phyloP scores from a whole-genome alignment of 1,140 invertebrate species.

The Lamellibrachia luymesi region DNA sequence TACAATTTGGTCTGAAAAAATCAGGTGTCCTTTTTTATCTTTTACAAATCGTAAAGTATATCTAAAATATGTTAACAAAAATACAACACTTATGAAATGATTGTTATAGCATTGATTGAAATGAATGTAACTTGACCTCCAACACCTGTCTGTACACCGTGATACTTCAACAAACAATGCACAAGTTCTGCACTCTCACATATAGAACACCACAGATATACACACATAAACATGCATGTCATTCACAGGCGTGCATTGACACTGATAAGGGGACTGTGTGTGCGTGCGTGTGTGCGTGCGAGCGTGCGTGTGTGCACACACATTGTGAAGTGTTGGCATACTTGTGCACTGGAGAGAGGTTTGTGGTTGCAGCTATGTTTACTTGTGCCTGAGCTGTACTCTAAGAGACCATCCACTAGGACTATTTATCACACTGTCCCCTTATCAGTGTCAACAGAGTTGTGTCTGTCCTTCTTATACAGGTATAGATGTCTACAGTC shows the following conservation, averaged over 20 bases:
- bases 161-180: background rate
- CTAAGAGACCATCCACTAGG: background rate
- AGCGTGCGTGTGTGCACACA: too few relatives aligned
- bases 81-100: background rate
- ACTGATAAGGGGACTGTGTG: too few relatives aligned
- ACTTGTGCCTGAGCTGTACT: background rate
- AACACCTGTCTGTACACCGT: background rate
- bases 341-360: background rate
- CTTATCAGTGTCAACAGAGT: background rate
- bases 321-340: background rate
- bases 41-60: background rate
- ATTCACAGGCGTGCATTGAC: too few relatives aligned
- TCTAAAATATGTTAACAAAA: background rate
- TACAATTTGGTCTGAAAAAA: background rate
- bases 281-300: too few relatives aligned
- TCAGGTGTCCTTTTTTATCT: background rate
- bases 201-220: too few relatives aligned
- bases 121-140: background rate
- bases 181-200: background rate
- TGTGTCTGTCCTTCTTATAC: background rate
- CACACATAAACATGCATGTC: too few relatives aligned
- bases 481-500: background rate
- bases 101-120: background rate
- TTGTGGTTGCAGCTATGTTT: background rate
- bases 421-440: background rate